Percentiles rank a stretch among this genome's conserved stretches.
Evolutionary conservation across 2,797 vertebrate species (phyloP).

Genomic region (Sebastes trivittatus): DNA sequence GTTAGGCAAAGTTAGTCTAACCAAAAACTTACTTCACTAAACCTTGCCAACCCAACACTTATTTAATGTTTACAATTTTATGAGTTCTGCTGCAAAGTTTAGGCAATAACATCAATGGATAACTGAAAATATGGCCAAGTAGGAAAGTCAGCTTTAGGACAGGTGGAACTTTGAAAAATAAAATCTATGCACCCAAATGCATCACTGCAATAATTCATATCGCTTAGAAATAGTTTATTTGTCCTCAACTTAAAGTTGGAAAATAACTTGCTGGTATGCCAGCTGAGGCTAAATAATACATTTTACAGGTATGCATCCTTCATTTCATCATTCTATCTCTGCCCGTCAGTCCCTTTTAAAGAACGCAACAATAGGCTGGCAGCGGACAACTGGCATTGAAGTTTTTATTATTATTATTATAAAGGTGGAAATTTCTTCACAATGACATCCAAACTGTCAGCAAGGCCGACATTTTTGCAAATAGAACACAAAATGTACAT

Average conservation of each 20-base stretch:
- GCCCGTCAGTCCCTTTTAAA: not conserved
- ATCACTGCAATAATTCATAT: constrained; percentile 19
- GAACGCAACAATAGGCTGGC: not conserved
- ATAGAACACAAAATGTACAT: not conserved
- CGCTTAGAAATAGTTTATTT: constrained; percentile 3
- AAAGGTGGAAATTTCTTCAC: not conserved
- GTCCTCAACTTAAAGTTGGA: not conserved
- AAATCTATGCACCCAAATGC: not conserved
- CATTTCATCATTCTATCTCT: not conserved
- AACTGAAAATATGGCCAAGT: not conserved
- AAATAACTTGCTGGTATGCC: not conserved
- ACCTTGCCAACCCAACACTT: not conserved
- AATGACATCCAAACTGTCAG: not conserved
- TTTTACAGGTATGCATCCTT: constrained; percentile 6
- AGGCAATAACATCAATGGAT: not conserved
- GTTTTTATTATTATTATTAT: no score
- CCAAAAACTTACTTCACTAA: not conserved
- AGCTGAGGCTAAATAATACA: constrained; percentile 3
- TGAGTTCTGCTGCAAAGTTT: not conserved
- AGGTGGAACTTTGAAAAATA: constrained; percentile 15
- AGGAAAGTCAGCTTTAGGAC: not conserved
- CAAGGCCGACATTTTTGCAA: not conserved
- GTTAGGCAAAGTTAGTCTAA: not conserved
- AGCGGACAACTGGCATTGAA: not conserved
- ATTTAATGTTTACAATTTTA: constrained; percentile 27